Conservation (phyloP, 1,140 invertebrate species). For the Drosophila kanapiae region DNA sequence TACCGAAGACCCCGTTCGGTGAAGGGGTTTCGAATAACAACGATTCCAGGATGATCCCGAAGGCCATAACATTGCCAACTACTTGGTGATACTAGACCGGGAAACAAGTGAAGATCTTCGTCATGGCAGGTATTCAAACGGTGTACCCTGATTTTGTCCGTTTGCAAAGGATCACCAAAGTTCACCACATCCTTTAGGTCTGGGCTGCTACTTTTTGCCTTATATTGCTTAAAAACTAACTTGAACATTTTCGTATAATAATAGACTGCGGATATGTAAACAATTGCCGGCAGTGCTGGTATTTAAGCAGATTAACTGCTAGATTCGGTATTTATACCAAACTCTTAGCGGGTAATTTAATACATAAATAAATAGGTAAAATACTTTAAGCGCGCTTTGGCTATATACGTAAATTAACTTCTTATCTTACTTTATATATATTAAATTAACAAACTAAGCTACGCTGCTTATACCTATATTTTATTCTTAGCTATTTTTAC, state of each 20-base stretch:
- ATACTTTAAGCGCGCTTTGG: too few relatives aligned
- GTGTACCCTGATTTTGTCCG: slow-evolving; percentile 12
- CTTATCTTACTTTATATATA: too few relatives aligned
- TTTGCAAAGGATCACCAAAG: slow-evolving; percentile 65
- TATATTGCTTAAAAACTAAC: slow-evolving; percentile 88
- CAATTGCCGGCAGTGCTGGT: background rate
- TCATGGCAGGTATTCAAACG: background rate
- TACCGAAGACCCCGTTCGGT: slow-evolving; percentile 90
- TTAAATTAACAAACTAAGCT: too few relatives aligned
- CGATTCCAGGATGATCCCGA: slow-evolving; percentile 88
- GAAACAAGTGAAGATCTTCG: background rate
- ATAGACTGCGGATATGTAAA: background rate
- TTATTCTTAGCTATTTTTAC: too few relatives aligned
- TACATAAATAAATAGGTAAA: too few relatives aligned
- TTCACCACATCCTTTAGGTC: slow-evolving; percentile 86
- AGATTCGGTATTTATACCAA: background rate
- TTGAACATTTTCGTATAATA: slow-evolving; percentile 84
- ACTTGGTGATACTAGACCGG: slow-evolving; percentile 84
- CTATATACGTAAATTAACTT: too few relatives aligned
- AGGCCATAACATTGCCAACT: slow-evolving; percentile 88
- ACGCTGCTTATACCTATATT: too few relatives aligned
- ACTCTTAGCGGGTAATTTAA: background rate
- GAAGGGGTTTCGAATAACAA: slow-evolving; percentile 95
- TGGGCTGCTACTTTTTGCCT: slow-evolving; percentile 86
- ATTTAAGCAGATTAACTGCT: background rate